These are phyloP conservation scores for Drosophila gaucha DNA, from an alignment of 2,888 invertebrate genomes.

Conservation along the genomic window DNA sequence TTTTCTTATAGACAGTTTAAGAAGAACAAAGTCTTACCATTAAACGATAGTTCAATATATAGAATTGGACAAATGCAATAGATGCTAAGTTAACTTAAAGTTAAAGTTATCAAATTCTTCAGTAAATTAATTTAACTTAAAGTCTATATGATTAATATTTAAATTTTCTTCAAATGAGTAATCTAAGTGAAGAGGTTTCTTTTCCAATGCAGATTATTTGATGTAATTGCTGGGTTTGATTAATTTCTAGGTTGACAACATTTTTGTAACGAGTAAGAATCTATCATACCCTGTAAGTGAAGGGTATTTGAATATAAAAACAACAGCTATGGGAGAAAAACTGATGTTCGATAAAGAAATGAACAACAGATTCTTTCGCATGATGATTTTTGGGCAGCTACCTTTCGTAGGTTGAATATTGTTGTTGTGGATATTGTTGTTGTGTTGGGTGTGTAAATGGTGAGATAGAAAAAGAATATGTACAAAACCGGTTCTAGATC, in stretches of 20 bases:
- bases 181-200: too few species aligned
- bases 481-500: constrained; percentile 43
- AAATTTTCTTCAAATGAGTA: too few species aligned
- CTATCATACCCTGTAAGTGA: not conserved
- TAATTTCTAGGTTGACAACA: not conserved
- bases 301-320: constrained; percentile 25
- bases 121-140: too few species aligned
- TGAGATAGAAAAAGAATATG: constrained; percentile 35
- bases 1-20: too few species aligned
- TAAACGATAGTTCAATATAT: too few species aligned
- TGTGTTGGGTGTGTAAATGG: constrained; percentile 27
- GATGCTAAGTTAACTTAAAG: too few species aligned
- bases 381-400: constrained; percentile 65
- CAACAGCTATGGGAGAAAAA: constrained; percentile 41
- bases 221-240: not conserved
- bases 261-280: not conserved
- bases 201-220: too few species aligned
- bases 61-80: too few species aligned
- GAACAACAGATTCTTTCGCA: constrained; percentile 71
- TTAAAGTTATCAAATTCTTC: too few species aligned
- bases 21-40: too few species aligned
- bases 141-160: too few species aligned
- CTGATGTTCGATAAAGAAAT: constrained; percentile 34
- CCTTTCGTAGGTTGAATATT: constrained; percentile 15
- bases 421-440: constrained; percentile 14